Conservation (phyloP, 92 coral and sea anemone species). For the Pocillopora grandis region DNA sequence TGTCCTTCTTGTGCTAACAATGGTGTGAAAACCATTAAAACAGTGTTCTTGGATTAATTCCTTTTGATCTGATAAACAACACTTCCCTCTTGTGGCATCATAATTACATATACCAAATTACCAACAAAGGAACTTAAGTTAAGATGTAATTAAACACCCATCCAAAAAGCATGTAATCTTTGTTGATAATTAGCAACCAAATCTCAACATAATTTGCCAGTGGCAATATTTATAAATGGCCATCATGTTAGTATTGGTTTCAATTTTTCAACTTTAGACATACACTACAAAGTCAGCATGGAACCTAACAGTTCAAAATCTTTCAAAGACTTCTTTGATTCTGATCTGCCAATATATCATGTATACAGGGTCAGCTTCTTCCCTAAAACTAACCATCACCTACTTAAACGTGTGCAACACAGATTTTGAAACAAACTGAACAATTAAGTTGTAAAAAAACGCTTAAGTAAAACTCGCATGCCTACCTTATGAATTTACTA, state of each 20-base stretch:
- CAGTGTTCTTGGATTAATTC: neutral
- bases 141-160: conserved; percentile 13
- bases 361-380: neutral
- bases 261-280: neutral
- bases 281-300: neutral
- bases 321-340: neutral
- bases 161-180: neutral
- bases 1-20: too few species aligned
- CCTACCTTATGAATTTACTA: conserved; percentile 1
- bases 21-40: neutral
- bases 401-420: neutral
- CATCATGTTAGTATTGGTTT: neutral
- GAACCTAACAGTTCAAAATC: neutral
- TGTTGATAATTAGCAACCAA: neutral
- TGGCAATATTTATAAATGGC: neutral
- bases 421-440: neutral
- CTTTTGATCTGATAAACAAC: conserved; percentile 21
- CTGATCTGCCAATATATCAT: neutral
- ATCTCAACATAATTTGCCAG: neutral
- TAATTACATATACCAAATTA: conserved; percentile 13
- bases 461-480: neutral
- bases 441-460: neutral
- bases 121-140: conserved; percentile 21
- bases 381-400: neutral
- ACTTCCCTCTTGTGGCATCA: conserved; percentile 15